Percentiles rank a stretch among this genome's conserved stretches.
phyloP scores from a whole-genome alignment of 2,113 vertebrate species.

The Lynx canadensis region DNA sequence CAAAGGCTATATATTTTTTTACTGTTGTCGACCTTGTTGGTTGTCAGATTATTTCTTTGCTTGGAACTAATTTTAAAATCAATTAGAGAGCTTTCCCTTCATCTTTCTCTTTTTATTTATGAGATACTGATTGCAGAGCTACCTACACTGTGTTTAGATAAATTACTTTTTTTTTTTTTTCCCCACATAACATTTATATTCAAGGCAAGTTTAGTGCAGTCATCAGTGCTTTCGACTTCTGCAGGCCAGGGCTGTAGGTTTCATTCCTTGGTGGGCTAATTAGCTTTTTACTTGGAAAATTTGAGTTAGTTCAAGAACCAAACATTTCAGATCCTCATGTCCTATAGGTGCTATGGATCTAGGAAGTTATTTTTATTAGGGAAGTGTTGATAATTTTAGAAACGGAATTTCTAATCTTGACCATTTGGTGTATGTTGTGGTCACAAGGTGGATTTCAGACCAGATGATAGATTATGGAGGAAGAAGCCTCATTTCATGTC shows the following conservation, averaged over 20 bases:
- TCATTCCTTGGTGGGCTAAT: constrained; percentile 74
- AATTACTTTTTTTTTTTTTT: constrained; percentile 44
- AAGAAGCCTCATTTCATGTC: neutral
- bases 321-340: constrained; percentile 25
- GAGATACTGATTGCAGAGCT: constrained; percentile 78
- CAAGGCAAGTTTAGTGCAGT: constrained; percentile 52
- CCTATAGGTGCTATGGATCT: neutral
- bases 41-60: constrained; percentile 79
- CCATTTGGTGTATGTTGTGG: neutral
- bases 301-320: constrained; percentile 53
- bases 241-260: constrained; percentile 42
- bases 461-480: neutral
- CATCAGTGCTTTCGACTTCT: constrained; percentile 54
- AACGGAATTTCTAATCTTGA: neutral
- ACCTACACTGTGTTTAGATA: constrained; percentile 77
- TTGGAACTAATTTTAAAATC: constrained; percentile 79
- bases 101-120: constrained; percentile 80
- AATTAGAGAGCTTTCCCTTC: constrained; percentile 75
- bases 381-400: constrained; percentile 38
- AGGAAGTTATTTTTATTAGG: constrained; percentile 58
- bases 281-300: constrained; percentile 57
- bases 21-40: constrained; percentile 70
- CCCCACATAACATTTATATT: constrained; percentile 68
- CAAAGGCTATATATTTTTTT: neutral
- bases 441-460: neutral